These are phyloP conservation scores for Phocoena sinus DNA, from an alignment of 2,113 vertebrate species.

Conservation along the genomic window DNA sequence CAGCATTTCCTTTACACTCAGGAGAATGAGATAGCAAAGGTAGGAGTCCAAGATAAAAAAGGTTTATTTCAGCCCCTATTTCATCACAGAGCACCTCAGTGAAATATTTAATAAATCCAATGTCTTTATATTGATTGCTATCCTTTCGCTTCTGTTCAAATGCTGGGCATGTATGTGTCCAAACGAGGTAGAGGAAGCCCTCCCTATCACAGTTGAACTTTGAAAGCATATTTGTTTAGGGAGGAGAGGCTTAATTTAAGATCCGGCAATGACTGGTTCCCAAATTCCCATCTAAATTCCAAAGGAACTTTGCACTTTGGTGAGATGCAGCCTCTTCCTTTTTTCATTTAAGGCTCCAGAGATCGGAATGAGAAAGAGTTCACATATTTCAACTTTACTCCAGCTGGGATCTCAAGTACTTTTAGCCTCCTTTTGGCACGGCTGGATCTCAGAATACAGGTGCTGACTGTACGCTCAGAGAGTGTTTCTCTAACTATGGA, in stretches of 20 bases:
- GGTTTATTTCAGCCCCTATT: not conserved
- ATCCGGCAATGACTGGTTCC: slow-evolving; percentile 26
- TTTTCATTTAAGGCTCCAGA: not conserved
- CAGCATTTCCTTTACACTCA: slow-evolving; percentile 12
- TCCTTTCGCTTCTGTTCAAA: slow-evolving; percentile 8
- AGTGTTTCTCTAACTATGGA: not conserved
- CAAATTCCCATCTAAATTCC: not conserved
- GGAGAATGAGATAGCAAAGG: not conserved
- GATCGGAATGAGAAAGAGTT: not conserved
- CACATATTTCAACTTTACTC: not conserved
- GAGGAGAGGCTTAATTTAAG: slow-evolving; percentile 39
- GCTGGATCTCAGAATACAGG: not conserved
- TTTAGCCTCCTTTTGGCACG: not conserved
- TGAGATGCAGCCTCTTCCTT: not conserved
- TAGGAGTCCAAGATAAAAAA: not conserved
- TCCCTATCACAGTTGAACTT: slow-evolving; percentile 41
- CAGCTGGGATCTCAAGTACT: not conserved
- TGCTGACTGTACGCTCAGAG: rapidly evolving
- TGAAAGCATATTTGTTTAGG: slow-evolving; percentile 46
- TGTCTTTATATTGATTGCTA: not conserved
- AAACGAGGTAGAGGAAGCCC: not conserved
- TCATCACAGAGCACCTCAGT: not conserved
- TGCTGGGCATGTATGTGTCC: not conserved
- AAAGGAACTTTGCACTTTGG: slow-evolving; percentile 33
- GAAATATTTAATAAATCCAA: not conserved